These are phyloP conservation scores for Simalia tracyae DNA, from an alignment of 2,797 vertebrate species.

Conservation along the genomic window DNA sequence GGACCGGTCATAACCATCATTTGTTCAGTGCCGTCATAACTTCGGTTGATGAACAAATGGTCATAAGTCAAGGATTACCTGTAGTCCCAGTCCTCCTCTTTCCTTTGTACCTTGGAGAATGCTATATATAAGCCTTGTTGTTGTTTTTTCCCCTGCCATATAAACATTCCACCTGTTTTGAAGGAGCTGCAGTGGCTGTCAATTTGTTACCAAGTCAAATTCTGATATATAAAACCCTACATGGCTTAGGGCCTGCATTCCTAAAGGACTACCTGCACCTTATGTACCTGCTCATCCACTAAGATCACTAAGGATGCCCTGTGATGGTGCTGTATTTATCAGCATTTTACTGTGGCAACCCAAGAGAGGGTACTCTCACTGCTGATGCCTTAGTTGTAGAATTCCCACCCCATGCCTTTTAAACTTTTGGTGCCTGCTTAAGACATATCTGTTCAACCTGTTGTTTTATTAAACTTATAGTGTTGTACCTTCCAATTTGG, in stretches of 20 bases:
- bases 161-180: not conserved
- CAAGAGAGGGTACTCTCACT: not conserved
- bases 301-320: not conserved
- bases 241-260: not conserved
- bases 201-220: not conserved
- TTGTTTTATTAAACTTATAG: not conserved
- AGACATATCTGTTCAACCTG: not conserved
- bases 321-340: not conserved
- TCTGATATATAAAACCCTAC: not conserved
- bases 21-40: not conserved
- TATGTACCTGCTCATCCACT: not conserved
- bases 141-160: fast-evolving
- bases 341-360: not conserved
- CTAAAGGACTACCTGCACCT: not conserved
- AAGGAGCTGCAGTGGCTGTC: not conserved
- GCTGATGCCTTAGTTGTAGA: not conserved
- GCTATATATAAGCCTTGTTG: not conserved
- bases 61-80: not conserved
- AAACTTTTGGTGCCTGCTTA: not conserved
- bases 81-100: not conserved
- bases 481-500: not conserved
- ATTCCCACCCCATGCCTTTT: not conserved
- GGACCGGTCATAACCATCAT: not conserved
- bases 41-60: not conserved
- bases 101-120: not conserved